phyloP scores from a whole-genome alignment of 2,888 invertebrate genomes.

The Coremacera marginata region DNA sequence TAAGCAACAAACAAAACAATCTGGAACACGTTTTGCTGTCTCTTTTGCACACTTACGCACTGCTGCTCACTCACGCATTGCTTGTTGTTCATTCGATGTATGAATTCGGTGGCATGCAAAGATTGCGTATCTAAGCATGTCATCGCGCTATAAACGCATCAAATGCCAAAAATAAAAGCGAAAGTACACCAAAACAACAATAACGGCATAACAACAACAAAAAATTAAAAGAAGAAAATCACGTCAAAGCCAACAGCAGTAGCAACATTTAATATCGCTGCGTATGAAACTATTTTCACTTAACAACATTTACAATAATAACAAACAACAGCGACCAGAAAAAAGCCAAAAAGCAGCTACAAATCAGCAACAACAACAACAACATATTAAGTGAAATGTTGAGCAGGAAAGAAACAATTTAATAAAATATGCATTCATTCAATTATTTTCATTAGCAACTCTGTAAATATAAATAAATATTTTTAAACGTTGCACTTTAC shows the following conservation, averaged over 20 bases:
- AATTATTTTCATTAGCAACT: no score
- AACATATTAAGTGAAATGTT: background rate
- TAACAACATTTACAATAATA: background rate
- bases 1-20: background rate
- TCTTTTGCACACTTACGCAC: background rate
- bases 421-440: background rate
- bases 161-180: conserved; percentile 38
- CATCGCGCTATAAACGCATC: conserved; percentile 57
- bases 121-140: conserved; percentile 59
- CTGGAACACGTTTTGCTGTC: background rate
- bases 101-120: conserved; percentile 45
- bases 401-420: background rate
- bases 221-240: conserved; percentile 1
- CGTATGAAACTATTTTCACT: conserved; percentile 10
- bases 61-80: background rate
- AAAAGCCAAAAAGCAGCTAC: background rate
- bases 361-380: background rate
- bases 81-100: background rate
- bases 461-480: no score
- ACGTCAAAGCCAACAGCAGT: conserved; percentile 43
- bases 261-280: background rate
- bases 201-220: no score
- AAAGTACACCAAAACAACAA: conserved; percentile 39
- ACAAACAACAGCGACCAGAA: background rate
- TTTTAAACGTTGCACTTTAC: no score